Percentiles rank a stretch among this genome's conserved stretches.
These are phyloP conservation scores for Pogonomyrmex barbatus DNA, from an alignment of 1,140 invertebrate species.

Conservation along the genomic window DNA sequence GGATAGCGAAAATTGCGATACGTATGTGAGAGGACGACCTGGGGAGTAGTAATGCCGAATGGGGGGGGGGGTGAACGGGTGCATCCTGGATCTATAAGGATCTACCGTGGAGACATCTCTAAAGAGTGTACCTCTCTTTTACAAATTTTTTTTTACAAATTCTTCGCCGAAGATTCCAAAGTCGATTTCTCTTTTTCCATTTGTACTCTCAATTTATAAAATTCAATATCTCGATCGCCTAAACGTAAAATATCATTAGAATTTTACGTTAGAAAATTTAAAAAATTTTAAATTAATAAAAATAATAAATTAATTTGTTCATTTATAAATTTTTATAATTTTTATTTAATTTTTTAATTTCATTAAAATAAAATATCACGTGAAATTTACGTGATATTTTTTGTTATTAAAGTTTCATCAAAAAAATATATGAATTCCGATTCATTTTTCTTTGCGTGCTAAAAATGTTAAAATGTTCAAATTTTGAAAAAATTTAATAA, in stretches of 20 bases:
- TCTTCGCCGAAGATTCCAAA: background rate
- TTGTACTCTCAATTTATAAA: background rate
- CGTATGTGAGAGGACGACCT: background rate
- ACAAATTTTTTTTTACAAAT: background rate
- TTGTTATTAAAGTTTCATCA: background rate
- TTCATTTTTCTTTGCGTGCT: background rate
- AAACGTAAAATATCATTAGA: background rate
- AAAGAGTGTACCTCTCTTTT: background rate
- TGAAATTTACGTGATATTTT: no score
- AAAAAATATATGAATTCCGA: background rate
- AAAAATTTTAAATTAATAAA: no score
- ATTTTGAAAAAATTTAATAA: no score
- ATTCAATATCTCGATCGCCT: background rate
- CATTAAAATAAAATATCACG: no score
- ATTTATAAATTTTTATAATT: no score
- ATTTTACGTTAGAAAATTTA: no score
- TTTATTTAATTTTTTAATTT: no score
- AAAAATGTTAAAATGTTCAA: background rate
- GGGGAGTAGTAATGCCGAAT: slow-evolving; percentile 10
- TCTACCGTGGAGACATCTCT: background rate
- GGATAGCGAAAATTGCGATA: slow-evolving; percentile 9
- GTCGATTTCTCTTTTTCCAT: background rate
- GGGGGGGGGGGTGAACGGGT: background rate
- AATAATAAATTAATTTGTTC: no score
- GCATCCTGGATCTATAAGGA: slow-evolving; percentile 6